phyloP scores from a whole-genome alignment of 2,888 invertebrate species.

The Disparrhopalites patrizii region DNA sequence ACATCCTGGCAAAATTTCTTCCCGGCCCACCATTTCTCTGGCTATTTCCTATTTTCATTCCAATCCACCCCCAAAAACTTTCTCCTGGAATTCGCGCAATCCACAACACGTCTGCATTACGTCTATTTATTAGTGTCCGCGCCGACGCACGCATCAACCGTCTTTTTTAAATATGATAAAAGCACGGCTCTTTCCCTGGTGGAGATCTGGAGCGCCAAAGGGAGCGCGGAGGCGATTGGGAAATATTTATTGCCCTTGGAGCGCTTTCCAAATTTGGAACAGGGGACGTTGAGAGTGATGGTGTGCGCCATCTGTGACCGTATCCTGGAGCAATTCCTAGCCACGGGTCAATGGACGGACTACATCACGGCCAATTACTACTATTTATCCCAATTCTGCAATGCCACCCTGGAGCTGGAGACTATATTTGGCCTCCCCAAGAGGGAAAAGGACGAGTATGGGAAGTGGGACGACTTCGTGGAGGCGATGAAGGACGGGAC shows the following conservation, averaged over 20 bases:
- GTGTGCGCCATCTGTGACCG: not conserved
- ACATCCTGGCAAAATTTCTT: not conserved
- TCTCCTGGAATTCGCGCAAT: not conserved
- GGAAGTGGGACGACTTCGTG: not conserved
- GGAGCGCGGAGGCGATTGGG: not conserved
- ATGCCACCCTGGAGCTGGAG: not conserved
- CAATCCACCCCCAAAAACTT: not conserved
- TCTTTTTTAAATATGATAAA: not conserved
- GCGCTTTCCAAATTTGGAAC: not conserved
- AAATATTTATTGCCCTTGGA: not conserved
- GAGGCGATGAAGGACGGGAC: not conserved
- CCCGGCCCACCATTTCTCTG: not conserved
- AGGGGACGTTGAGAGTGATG: not conserved
- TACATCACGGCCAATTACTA: not conserved
- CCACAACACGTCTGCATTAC: not conserved
- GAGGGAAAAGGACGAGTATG: not conserved
- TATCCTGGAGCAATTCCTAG: not conserved
- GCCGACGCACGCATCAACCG: not conserved
- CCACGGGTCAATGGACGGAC: not conserved
- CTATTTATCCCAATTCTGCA: not conserved
- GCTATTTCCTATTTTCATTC: not conserved
- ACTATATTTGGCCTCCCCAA: not conserved
- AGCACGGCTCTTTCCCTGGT: too few species aligned
- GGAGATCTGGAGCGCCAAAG: not conserved
- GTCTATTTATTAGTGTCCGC: not conserved